Conservation (phyloP, 1,140 invertebrate genomes). For the Orussus abietinus region DNA sequence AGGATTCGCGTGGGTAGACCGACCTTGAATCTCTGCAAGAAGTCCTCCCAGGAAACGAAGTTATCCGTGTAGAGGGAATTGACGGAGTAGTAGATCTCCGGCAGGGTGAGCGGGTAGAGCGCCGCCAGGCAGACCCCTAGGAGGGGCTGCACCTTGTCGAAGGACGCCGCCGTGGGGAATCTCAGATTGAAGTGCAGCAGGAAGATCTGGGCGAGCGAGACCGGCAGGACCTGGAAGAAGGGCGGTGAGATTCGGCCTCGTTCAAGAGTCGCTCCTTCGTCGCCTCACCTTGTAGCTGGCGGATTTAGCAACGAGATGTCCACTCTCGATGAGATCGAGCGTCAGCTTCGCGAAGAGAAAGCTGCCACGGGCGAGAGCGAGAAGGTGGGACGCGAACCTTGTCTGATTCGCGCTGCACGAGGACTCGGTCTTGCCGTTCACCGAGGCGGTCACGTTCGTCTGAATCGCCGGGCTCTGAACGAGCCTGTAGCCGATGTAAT, state of each 20-base stretch:
- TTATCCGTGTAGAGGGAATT: slow-evolving; percentile 76
- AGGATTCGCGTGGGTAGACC: slow-evolving; percentile 18
- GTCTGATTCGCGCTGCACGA: slow-evolving; percentile 58
- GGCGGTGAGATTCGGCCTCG: too few species aligned
- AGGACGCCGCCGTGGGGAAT: slow-evolving; percentile 86
- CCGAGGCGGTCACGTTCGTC: slow-evolving; percentile 73
- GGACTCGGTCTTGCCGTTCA: slow-evolving; percentile 63
- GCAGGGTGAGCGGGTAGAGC: slow-evolving; percentile 81
- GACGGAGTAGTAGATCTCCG: slow-evolving; percentile 91
- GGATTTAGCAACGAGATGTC: slow-evolving; percentile 89
- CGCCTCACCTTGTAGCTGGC: slow-evolving; percentile 78
- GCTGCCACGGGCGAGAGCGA: slow-evolving; percentile 78
- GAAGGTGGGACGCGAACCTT: slow-evolving; percentile 83
- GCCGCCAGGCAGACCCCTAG: slow-evolving; percentile 86
- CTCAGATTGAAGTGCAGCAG: slow-evolving; percentile 87
- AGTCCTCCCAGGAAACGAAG: slow-evolving; percentile 84
- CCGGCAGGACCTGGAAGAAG: slow-evolving; percentile 67
- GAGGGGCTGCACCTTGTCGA: slow-evolving; percentile 83
- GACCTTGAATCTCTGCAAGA: slow-evolving; percentile 78
- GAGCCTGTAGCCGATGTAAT: slow-evolving; percentile 82
- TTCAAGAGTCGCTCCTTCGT: background rate
- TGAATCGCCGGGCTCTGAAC: slow-evolving; percentile 75
- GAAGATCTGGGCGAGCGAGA: slow-evolving; percentile 89
- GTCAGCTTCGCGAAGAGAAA: slow-evolving; percentile 90
- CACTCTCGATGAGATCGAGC: slow-evolving; percentile 89